Percentiles rank a stretch among this genome's conserved stretches.
These are phyloP conservation scores for Drosophila mayaguana DNA, from an alignment of 2,888 invertebrate genomes.

Conservation along the genomic window DNA sequence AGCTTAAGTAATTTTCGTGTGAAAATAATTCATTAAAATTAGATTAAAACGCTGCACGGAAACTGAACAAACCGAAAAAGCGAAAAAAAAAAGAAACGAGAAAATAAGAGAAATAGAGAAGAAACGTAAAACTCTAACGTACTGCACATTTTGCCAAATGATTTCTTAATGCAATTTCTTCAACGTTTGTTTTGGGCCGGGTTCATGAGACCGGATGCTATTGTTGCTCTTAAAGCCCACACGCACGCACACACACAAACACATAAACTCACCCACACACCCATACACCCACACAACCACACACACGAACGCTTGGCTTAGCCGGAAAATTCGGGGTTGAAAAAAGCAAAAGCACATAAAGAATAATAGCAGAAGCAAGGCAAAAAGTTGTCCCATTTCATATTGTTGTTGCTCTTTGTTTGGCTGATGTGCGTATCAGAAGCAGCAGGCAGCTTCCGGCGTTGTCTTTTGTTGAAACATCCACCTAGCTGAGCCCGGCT, in stretches of 20 bases:
- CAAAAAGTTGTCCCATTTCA: conserved; percentile 35
- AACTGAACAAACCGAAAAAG: conserved; percentile 19
- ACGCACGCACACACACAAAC: conserved; percentile 22
- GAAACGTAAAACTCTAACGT: conserved; percentile 29
- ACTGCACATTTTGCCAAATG: conserved; percentile 63
- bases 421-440: conserved; percentile 46
- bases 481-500: conserved; percentile 30
- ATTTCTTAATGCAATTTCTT: conserved; percentile 78
- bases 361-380: conserved; percentile 61
- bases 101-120: conserved; percentile 7
- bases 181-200: conserved; percentile 23
- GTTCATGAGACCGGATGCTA: conserved; percentile 43
- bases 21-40: conserved; percentile 77
- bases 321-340: conserved; percentile 30
- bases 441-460: conserved; percentile 45
- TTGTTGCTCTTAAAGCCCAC: conserved; percentile 59
- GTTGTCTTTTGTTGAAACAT: conserved; percentile 52
- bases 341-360: conserved; percentile 57
- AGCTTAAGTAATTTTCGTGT: conserved; percentile 61
- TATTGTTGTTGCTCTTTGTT: conserved; percentile 3
- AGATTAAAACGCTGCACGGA: conserved; percentile 47
- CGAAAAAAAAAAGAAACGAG: neutral
- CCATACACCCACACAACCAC: no score
- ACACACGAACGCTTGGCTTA: conserved; percentile 14
- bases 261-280: conserved; percentile 20